Base-by-base conservation (phyloP, 2,888 invertebrate species). In the Lottia gigantea region DNA sequence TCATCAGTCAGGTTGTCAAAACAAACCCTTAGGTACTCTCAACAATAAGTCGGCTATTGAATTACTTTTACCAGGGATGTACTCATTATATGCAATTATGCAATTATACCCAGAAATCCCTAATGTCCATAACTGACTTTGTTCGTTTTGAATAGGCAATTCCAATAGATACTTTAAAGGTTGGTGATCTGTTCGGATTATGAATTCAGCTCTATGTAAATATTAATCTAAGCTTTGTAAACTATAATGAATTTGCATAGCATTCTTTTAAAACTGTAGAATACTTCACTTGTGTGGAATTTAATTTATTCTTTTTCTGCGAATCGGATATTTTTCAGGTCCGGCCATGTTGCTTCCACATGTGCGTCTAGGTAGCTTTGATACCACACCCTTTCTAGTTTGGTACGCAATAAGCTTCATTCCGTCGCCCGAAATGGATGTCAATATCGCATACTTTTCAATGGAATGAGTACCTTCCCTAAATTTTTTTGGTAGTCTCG, bases 201-300 rank as follows among this genome's bases (percentile, higher is more conserved):
- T 62, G 7, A 61, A 67, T 61, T 61, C 26, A 2, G 67, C 55
- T 12, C n/a, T 61, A 40, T 55, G 67, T 3, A 67, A 11, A 15
- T 67, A 67, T 12, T 61, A 61, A n/a, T 67, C 67, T 0, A 67
- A 31, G 11, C 40, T 67, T 19, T 62, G 67, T 8, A 67, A 40
- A 12, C 67, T 64, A 40, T 45, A 67, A 45, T 71, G 67, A 19
- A 67, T 67, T 0, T n/a, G 63, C 67, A 49, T 23, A 71, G 6
- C 63, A 66, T 55, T 67, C 62, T 8, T 67, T 67, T 19, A 63
- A 47, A 1, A 64, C 55, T 1, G 71, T 71, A 1, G 49, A 40
- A 49, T 64, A 67, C 11, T 31, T 8, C 3, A 15, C 47, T 46
- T 70, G 66, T 1, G 62, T 16, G n/a, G 49, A 25, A 19, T 46